Conservation (phyloP, 2,888 invertebrate species). For the Morpho helenor region DNA sequence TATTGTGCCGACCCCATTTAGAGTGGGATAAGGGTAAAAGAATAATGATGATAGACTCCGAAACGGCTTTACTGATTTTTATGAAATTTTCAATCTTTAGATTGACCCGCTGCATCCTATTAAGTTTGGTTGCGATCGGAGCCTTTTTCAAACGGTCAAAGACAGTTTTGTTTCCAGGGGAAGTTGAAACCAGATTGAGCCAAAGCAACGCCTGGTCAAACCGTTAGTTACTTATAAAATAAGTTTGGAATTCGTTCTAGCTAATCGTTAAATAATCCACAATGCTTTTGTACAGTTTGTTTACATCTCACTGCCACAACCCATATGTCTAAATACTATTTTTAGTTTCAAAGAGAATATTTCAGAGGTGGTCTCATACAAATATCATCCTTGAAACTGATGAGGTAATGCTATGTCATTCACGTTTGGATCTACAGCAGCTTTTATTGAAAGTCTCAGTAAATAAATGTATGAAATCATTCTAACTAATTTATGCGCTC, state of each 20-base stretch:
- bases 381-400: neutral
- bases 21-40: too few relatives aligned
- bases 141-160: too few relatives aligned
- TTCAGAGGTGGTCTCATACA: constrained; percentile 1
- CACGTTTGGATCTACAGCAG: neutral
- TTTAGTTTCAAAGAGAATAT: constrained; percentile 1
- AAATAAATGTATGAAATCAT: neutral
- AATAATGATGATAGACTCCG: too few relatives aligned
- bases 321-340: constrained; percentile 1
- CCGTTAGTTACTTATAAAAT: too few relatives aligned
- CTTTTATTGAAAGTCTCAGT: constrained; percentile 1
- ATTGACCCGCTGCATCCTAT: too few relatives aligned
- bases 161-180: too few relatives aligned
- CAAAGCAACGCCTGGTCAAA: too few relatives aligned
- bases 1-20: too few relatives aligned
- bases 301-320: neutral
- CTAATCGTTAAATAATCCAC: neutral
- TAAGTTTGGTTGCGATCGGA: too few relatives aligned
- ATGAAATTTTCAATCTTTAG: too few relatives aligned
- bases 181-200: too few relatives aligned
- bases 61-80: too few relatives aligned
- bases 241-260: neutral
- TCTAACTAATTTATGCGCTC: neutral
- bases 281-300: neutral
- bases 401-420: neutral